Evolutionary conservation across 2,113 vertebrate genomes (phyloP).

Genomic region (Opisthocomus hoazin): DNA sequence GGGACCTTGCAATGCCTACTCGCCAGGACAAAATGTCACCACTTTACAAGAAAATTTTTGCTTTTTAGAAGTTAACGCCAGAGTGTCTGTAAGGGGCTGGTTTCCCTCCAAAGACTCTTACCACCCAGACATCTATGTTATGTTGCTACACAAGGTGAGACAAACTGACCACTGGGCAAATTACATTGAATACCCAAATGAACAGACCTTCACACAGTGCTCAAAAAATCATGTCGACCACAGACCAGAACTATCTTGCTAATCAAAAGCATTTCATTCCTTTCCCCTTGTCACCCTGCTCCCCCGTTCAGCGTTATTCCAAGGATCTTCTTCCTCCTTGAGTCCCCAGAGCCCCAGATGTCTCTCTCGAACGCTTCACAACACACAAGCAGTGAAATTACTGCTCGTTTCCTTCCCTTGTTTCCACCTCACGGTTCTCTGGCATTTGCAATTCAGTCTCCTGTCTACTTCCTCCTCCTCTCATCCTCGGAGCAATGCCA

Average conservation of each 20-base stretch:
- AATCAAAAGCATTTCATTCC: background rate
- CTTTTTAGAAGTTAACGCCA: background rate
- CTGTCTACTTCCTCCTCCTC: background rate
- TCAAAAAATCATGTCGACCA: background rate
- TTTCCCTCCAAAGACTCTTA: background rate
- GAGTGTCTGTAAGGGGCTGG: background rate
- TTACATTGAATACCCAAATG: background rate
- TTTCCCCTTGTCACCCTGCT: background rate
- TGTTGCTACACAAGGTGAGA: background rate
- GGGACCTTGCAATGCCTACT: background rate
- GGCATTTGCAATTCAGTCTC: background rate
- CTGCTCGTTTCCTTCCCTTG: background rate
- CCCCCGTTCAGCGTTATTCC: background rate
- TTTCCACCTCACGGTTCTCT: background rate
- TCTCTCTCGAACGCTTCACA: background rate
- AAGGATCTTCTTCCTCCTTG: accelerated
- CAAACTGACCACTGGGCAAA: background rate
- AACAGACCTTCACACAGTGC: background rate
- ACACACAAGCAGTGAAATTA: background rate
- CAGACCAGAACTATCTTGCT: background rate
- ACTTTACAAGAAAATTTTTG: too few relatives aligned
- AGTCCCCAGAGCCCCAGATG: background rate
- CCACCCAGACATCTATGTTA: background rate
- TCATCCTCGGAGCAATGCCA: background rate
- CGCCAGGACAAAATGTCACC: background rate